phyloP scores from a whole-genome alignment of 2,797 vertebrate genomes.

The Alosa sapidissima region DNA sequence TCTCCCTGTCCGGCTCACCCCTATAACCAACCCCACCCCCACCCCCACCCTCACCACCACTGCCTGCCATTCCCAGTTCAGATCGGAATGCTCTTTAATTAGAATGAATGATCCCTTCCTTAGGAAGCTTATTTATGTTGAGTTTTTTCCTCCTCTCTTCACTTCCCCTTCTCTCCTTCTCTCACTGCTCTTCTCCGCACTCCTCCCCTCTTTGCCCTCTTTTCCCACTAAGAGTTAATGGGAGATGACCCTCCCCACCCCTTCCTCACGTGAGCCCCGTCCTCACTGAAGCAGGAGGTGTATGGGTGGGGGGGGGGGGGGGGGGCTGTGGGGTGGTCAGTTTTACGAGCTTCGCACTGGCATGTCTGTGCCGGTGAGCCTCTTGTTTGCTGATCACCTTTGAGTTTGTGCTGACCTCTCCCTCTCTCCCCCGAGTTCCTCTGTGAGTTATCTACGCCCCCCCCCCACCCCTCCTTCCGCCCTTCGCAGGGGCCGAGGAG shows the following conservation, averaged over 20 bases:
- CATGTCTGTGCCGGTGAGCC: not conserved
- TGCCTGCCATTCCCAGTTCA: slow-evolving; percentile 48
- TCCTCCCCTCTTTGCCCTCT: slow-evolving; percentile 35
- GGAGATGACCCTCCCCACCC: not conserved
- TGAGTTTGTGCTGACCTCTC: slow-evolving; percentile 28
- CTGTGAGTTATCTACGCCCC: slow-evolving; percentile 32
- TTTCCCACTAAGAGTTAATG: not conserved
- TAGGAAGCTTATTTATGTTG: slow-evolving; percentile 64
- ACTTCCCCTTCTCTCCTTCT: slow-evolving; percentile 6
- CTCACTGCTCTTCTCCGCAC: too few relatives aligned
- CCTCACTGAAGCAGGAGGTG: not conserved
- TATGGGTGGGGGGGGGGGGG: not conserved
- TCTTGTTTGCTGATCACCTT: slow-evolving; percentile 21
- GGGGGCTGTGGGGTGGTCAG: slow-evolving; percentile 47
- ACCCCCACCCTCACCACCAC: not conserved
- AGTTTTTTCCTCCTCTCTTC: slow-evolving; percentile 37
- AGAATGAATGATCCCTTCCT: slow-evolving; percentile 67
- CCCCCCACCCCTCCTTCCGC: not conserved
- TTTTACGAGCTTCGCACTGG: slow-evolving; percentile 15
- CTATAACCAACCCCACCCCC: not conserved
- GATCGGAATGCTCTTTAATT: slow-evolving; percentile 67
- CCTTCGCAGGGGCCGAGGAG: not conserved
- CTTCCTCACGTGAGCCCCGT: not conserved
- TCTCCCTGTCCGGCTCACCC: not conserved
- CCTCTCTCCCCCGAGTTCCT: slow-evolving; percentile 13